phyloP scores from a whole-genome alignment of 2,888 invertebrate species.

The Protophormia terraenovae region DNA sequence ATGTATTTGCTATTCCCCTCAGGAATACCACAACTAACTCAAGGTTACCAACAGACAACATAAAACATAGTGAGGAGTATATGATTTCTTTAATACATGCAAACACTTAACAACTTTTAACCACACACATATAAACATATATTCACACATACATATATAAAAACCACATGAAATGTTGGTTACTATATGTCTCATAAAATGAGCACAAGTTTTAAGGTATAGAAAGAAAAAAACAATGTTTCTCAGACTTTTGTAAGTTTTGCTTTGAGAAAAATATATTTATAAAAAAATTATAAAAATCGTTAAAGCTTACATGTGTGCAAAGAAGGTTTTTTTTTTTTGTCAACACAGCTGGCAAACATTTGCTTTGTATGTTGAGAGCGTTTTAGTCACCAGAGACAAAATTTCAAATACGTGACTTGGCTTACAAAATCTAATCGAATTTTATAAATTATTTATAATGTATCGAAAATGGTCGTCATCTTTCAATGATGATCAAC shows the following conservation, averaged over 20 bases:
- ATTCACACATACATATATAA: not conserved
- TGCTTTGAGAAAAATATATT: not conserved
- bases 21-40: not conserved
- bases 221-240: not conserved
- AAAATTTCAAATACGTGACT: conserved; percentile 75
- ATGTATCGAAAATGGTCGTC: conserved; percentile 50
- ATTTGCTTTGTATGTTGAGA: conserved; percentile 5
- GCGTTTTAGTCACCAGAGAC: conserved; percentile 36
- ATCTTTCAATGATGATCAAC: conserved; percentile 40
- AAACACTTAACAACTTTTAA: not conserved
- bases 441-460: conserved; percentile 74
- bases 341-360: not conserved
- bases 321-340: too few relatives aligned
- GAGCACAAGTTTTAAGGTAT: not conserved
- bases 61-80: not conserved
- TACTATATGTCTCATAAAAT: not conserved
- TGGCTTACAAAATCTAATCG: conserved; percentile 75
- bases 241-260: not conserved
- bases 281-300: not conserved
- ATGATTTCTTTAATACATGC: not conserved
- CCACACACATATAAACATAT: not conserved
- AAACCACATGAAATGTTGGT: conserved; percentile 10
- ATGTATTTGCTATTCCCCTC: not conserved
- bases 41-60: not conserved
- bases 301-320: not conserved